Base-by-base conservation (phyloP, 2,113 vertebrate species). In the Austrofundulus limnaeus region DNA sequence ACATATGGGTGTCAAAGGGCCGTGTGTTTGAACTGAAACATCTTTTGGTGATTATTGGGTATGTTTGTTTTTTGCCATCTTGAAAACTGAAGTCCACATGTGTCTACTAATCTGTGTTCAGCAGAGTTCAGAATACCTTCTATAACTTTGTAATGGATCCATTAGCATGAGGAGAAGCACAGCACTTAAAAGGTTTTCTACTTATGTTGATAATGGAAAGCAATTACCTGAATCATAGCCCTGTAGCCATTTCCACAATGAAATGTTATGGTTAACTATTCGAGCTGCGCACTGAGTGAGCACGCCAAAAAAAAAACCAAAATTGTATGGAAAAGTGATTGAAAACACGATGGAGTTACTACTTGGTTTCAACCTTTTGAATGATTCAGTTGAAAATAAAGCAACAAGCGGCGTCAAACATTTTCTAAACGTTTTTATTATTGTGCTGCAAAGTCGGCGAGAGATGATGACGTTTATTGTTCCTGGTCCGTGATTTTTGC, bases 381-480 rank as follows among this genome's bases (percentile, higher is more conserved):
- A 78, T 72, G 53, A 77, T 62, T 55, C 66, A 78, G 54, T 78
- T 80, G 68, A 87, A 81, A 86, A 80, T 68, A 78, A 78, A 85
- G 78, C 41, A 67, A 71, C 77, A 20, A 79, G 53, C 63, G 56
- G 38, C 57, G 54, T 62, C 62, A 54, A 51, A 78, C 77, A 74
- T 60, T 82, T 77, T 80, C 72, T 53, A 66, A 51, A 76, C 68
- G 49, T 70, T 86, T n/a, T 89, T 87, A 80, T 87, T 85, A 56
- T 47, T 76, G 66, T 51, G 46, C 59, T 54, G 72, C 28, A 57
- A 49, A 49, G 61, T 51, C 55, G 50, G 43, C 11, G 11, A 17
- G 28, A 53, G 62, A 66, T 56, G 20, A 62, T 12, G 55, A 6
- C 1, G 15, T 19, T 10, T 53, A 53, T 31, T 48, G 67, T 49